Evolutionary conservation across 2,797 vertebrate genomes (phyloP).

Genomic region (Antrozous pallidus): DNA sequence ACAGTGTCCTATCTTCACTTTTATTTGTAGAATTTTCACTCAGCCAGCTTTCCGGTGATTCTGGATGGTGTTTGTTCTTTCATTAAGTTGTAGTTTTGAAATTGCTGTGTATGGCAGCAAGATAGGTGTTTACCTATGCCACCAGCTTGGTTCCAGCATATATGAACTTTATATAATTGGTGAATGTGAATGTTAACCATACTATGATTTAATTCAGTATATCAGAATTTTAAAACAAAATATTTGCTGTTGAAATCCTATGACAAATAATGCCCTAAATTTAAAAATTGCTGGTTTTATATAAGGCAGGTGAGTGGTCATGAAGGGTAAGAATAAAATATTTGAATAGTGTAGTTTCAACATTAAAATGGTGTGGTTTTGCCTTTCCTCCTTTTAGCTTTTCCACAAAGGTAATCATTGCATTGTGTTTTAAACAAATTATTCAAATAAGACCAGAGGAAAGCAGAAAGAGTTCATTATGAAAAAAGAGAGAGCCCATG

Average conservation of each 20-base stretch:
- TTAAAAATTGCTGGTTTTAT: background rate
- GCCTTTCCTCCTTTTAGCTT: background rate
- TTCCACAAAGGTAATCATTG: background rate
- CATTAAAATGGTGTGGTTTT: background rate
- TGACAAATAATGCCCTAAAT: background rate
- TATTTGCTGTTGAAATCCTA: background rate
- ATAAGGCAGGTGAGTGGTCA: background rate
- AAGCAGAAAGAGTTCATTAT: background rate
- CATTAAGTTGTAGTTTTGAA: no score
- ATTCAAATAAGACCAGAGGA: background rate
- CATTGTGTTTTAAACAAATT: background rate
- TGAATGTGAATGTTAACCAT: background rate
- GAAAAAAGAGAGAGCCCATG: background rate
- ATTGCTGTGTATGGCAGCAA: no score
- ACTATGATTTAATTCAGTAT: slow-evolving; percentile 19
- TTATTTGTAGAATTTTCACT: no score
- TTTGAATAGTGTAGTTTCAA: background rate
- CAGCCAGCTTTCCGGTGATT: no score
- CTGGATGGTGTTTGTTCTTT: no score
- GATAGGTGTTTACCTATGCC: no score
- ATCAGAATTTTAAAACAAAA: slow-evolving; percentile 47
- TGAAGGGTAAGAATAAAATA: background rate
- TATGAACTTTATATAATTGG: background rate
- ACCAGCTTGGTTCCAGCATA: no score
- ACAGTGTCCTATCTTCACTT: no score